Conservation (phyloP, 2,113 vertebrate genomes). For the Aegypius monachus region DNA sequence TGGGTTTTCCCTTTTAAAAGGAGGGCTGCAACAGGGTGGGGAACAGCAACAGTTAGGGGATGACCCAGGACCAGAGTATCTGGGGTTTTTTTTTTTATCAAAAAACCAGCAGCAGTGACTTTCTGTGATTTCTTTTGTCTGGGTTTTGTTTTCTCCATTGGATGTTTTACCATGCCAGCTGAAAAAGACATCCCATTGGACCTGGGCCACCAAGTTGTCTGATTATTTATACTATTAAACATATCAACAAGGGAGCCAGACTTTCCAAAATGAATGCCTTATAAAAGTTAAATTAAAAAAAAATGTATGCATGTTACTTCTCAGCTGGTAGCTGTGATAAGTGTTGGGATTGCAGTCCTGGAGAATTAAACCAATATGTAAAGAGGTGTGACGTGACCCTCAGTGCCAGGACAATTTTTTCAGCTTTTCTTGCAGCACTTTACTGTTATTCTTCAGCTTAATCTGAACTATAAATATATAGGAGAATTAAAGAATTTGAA, state of each 20-base stretch:
- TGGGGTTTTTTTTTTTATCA: fast-evolving
- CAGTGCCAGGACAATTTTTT: background rate
- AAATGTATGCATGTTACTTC: background rate
- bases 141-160: background rate
- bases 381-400: background rate
- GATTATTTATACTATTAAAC: background rate
- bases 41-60: background rate
- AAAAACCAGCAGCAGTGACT: background rate
- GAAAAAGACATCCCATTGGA: background rate
- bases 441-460: background rate
- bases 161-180: background rate
- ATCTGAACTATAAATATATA: background rate
- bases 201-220: background rate
- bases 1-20: background rate
- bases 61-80: background rate
- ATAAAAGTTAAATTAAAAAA: background rate
- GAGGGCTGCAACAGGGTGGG: background rate
- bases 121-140: background rate
- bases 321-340: background rate
- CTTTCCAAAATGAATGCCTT: background rate
- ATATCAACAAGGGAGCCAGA: background rate
- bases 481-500: background rate
- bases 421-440: background rate
- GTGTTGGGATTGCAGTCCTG: background rate
- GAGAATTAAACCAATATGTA: background rate